Evolutionary conservation across 2,888 invertebrate genomes (phyloP), one percentile per base, ranked within the genome.

Genomic region (Caenorhabditis imperialis): DNA sequence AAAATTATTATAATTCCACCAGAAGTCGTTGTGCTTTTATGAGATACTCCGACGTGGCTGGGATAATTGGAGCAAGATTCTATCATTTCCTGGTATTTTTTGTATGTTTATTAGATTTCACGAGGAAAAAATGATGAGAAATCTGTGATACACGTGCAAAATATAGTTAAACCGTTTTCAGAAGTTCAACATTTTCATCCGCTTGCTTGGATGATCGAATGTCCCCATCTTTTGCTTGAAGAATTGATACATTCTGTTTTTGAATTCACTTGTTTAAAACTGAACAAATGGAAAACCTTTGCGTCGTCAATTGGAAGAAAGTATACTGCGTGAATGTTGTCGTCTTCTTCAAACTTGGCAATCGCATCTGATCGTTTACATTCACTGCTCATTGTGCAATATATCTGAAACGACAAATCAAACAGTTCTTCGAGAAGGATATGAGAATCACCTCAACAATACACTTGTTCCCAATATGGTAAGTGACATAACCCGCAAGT

Each of bases 401-500:
- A 67, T 6, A 67, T 50, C 67, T 67, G 10, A 48, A 69, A 54
- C 10, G 14, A 33, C 30, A 30, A 30, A 30, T 7, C 6, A 30
- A 30, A 30, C 10, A 30, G 6, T 10, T 30, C 30, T 6, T 6
- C 6, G 30, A 6, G 30, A 30, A 1, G 23, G 4, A 35, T 7
- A 22, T 18, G 3, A 42, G 23, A n/a, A 22, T 30, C 6, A 73
- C 73, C 44, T 73, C 73, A 12, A 65, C 60, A 8, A 73, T 60
- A 3, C 27, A 7, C 25, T 60, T 58, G 45, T 60, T 60, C n/a
- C 73, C 73, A 33, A 65, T 51, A 16, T 73, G 73, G 54, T 60
- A 73, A 7, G 63, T 73, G 0, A 54, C 30, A 40, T 18, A 65
- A 18, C 73, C 73, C 3, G 60, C 27, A 4, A 65, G 16, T 6